These are phyloP conservation scores for Cherax quadricarinatus DNA, from an alignment of 1,140 invertebrate genomes.

Conservation along the genomic window DNA sequence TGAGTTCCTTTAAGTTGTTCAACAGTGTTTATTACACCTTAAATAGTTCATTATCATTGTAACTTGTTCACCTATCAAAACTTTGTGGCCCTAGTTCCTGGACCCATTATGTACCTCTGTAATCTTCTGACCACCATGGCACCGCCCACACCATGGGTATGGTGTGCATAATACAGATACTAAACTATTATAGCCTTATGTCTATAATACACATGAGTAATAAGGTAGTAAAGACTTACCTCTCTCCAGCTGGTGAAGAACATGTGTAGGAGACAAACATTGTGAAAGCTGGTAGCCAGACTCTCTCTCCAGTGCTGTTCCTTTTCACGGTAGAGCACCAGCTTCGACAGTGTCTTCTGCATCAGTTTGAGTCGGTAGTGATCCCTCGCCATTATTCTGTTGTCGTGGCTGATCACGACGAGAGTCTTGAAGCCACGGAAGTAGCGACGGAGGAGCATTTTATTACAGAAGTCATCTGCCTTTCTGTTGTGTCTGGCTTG, in stretches of 20 bases:
- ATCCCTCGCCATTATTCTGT: constrained; percentile 29
- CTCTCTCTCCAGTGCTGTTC: constrained; percentile 43
- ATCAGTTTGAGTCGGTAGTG: constrained; percentile 37
- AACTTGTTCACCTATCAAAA: too few species aligned
- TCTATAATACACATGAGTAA: too few species aligned
- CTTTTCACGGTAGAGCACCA: constrained; percentile 33
- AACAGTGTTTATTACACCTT: too few species aligned
- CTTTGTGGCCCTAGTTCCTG: too few species aligned
- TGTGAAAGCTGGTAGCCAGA: constrained; percentile 35
- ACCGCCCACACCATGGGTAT: too few species aligned
- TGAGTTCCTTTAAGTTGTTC: too few species aligned
- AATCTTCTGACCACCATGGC: too few species aligned
- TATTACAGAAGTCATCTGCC: constrained; percentile 39
- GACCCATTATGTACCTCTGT: too few species aligned
- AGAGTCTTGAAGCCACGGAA: constrained; percentile 40
- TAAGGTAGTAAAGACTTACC: constrained; percentile 8
- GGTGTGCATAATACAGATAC: too few species aligned
- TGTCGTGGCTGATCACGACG: constrained; percentile 20
- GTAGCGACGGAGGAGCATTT: constrained; percentile 19
- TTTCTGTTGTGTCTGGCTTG: constrained; percentile 31
- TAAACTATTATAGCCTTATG: too few species aligned
- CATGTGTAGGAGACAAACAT: constrained; percentile 24
- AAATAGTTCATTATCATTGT: too few species aligned
- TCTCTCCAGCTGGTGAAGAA: constrained; percentile 27
- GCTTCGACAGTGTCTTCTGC: constrained; percentile 14